Conservation (phyloP, 2,797 vertebrate genomes). For the Rhabdophis nuchalis region DNA sequence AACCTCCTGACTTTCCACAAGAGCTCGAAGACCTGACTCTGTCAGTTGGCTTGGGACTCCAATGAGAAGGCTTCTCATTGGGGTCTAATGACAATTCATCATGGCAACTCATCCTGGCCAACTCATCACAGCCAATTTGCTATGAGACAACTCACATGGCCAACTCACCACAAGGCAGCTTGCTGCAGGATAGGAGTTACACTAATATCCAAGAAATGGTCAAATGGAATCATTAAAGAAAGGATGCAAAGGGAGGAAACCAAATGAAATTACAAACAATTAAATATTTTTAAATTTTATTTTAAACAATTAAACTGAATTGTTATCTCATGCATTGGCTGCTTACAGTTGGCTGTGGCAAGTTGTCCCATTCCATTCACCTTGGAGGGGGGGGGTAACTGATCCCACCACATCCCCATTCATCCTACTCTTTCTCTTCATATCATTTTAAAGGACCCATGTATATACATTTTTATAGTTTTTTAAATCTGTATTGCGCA, state of each 20-base stretch:
- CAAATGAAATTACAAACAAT: not conserved
- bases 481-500: not conserved
- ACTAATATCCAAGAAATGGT: not conserved
- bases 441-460: not conserved
- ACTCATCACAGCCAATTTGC: too few relatives aligned
- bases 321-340: too few relatives aligned
- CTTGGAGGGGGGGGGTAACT: not conserved
- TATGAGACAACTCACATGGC: too few relatives aligned
- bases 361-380: not conserved
- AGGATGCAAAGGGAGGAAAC: not conserved
- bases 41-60: not conserved
- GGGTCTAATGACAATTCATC: too few relatives aligned
- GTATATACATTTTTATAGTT: not conserved
- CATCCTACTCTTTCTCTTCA: not conserved
- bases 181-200: not conserved
- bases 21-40: not conserved
- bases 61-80: not conserved
- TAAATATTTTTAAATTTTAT: not conserved
- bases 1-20: not conserved
- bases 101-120: not conserved
- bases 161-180: too few relatives aligned
- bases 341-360: too few relatives aligned
- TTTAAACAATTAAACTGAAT: not conserved
- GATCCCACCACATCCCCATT: not conserved
- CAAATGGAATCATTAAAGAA: not conserved